Base-by-base conservation (phyloP, 2,888 invertebrate genomes). In the Allacma fusca region DNA sequence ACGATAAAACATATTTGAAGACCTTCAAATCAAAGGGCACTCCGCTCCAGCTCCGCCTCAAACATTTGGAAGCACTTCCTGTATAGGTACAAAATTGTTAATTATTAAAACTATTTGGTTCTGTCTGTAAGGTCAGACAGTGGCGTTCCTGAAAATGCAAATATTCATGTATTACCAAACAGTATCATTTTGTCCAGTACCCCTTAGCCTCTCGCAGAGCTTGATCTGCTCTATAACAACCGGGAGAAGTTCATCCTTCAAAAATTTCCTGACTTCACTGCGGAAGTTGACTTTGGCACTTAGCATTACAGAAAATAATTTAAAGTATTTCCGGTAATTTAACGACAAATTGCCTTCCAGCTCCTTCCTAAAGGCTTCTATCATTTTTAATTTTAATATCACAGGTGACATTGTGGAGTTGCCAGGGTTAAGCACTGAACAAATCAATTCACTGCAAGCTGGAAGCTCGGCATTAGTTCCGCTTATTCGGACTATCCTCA, bases 131-230 rank as follows among this genome's bases (percentile, higher is more conserved):
- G n/a, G n/a, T n/a, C n/a, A n/a, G 9, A 34, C 34, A 34, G 4
- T 7, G 9, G 34, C 34, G 9, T 34, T 34, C 4, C 34, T 7
- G 34, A 34, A 34, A 34, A 34, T 50, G 50, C 2, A 50, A 50
- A 50, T 4, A 50, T 50, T 50, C 50, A 13, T 16, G 50, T 13
- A 50, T 4, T 50, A 50, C 16, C 50, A 50, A 50, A 50, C 50
- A 16, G 79, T 69, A 24, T 73, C 62, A 73, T 82, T 80, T 0
- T 40, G 50, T 28, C 82, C 82, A 9, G 40, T 70, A 0, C 79
- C 79, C 19, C 81, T 28, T 71, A 57, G 77, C 50, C 62, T 43
- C 59, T 82, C 81, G 69, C 57, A 69, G 4, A 71, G 23, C 2
- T 67, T 44, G 12, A 81, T 78, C 67, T 77, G 78, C 12, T 43